phyloP scores from a whole-genome alignment of 2,113 vertebrate genomes.

The Petroica traversi region DNA sequence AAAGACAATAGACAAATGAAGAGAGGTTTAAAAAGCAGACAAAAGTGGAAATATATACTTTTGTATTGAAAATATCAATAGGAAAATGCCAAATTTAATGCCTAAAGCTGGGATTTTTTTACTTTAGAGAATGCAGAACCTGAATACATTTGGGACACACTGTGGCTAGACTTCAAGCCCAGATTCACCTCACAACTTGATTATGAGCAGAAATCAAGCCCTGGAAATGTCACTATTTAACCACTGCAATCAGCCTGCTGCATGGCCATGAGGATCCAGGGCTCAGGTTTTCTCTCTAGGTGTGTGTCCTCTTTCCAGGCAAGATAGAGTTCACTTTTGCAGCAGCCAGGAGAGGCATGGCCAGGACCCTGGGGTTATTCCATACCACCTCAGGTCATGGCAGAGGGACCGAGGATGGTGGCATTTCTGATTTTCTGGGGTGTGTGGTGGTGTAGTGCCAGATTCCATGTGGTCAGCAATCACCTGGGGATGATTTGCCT shows the following conservation, averaged over 20 bases:
- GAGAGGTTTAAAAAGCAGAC: neutral
- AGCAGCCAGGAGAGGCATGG: neutral
- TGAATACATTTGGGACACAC: neutral
- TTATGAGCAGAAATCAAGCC: neutral
- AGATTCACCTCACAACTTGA: neutral
- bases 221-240: neutral
- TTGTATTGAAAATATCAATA: neutral
- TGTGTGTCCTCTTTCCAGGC: neutral
- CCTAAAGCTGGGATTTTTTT: neutral
- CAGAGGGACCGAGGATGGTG: neutral
- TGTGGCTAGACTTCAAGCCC: neutral
- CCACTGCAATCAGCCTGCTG: neutral
- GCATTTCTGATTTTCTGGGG: neutral
- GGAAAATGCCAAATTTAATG: neutral
- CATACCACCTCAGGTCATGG: no score
- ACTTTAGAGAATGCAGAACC: neutral
- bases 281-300: neutral
- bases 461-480: neutral
- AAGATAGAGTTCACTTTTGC: neutral
- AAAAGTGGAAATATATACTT: neutral
- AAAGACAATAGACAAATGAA: neutral
- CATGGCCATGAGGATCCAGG: neutral
- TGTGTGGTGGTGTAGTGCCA: neutral
- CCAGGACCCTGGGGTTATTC: neutral
- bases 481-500: neutral